Percentiles rank a stretch among this genome's conserved stretches.
phyloP scores from a whole-genome alignment of 2,888 invertebrate species.

The Hydrotaea diabolus region DNA sequence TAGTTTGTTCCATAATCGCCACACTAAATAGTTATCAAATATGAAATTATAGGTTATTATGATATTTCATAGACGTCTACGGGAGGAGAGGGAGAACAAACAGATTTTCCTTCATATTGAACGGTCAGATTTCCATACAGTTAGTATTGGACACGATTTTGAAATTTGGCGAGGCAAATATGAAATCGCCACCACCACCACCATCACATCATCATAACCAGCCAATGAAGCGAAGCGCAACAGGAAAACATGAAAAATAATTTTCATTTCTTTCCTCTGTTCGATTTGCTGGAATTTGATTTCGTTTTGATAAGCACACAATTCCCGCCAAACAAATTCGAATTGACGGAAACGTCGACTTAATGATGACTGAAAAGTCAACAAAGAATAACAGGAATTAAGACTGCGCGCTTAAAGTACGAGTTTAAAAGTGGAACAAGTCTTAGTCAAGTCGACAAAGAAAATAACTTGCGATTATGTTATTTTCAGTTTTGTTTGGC shows the following conservation, averaged over 20 bases:
- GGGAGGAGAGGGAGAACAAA: slow-evolving; percentile 2
- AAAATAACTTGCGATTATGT: slow-evolving; percentile 13
- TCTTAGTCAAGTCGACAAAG: slow-evolving; percentile 31
- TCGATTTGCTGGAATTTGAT: slow-evolving; percentile 39
- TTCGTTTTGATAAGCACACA: slow-evolving; percentile 58
- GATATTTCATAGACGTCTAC: slow-evolving; percentile 36
- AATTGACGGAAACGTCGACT: slow-evolving; percentile 39
- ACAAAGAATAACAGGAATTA: slow-evolving; percentile 56
- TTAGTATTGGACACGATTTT: slow-evolving; percentile 48
- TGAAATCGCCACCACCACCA: slow-evolving; percentile 42
- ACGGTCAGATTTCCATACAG: slow-evolving; percentile 21
- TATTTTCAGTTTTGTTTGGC: slow-evolving; percentile 4
- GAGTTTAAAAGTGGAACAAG: slow-evolving; percentile 46
- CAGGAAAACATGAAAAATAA: background rate
- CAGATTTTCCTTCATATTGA: slow-evolving; percentile 23
- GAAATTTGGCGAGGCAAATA: slow-evolving; percentile 54
- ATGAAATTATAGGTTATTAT: slow-evolving; percentile 65
- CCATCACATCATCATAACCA: background rate
- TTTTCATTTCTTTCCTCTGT: slow-evolving; percentile 50
- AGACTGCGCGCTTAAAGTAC: slow-evolving; percentile 24
- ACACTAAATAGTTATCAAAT: slow-evolving; percentile 65
- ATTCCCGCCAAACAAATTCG: slow-evolving; percentile 53
- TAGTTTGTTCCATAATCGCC: slow-evolving; percentile 48
- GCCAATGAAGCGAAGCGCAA: background rate
- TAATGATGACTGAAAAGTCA: slow-evolving; percentile 57